Percentiles rank a stretch among this genome's conserved stretches.
Conservation (phyloP, 1,140 invertebrate genomes). For the Rhysida immarginata region DNA sequence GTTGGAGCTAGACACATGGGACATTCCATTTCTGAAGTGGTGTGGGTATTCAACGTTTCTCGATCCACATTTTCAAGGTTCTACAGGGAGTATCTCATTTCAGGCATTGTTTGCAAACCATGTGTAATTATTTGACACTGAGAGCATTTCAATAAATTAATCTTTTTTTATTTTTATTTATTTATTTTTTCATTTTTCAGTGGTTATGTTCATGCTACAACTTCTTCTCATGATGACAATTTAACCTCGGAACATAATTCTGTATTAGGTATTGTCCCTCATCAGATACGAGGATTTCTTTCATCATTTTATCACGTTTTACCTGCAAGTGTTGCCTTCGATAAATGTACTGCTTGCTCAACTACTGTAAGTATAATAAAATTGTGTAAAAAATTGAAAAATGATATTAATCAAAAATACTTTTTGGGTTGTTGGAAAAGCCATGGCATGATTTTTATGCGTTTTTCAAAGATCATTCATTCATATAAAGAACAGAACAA, state of each 20-base stretch:
- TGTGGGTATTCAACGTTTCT: too few relatives aligned
- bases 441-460: too few relatives aligned
- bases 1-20: too few relatives aligned
- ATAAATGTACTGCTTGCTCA: conserved; percentile 85
- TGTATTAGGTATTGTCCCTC: conserved; percentile 69
- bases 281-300: conserved; percentile 84
- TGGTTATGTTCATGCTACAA: conserved; percentile 43
- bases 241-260: conserved; percentile 24
- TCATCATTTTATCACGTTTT: conserved; percentile 59
- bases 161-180: conserved; percentile 2
- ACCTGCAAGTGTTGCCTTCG: conserved; percentile 67
- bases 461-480: too few relatives aligned
- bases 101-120: too few relatives aligned
- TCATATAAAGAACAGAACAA: too few relatives aligned
- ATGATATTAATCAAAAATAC: conserved; percentile 9
- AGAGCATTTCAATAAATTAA: background rate
- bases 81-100: too few relatives aligned
- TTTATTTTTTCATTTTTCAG: conserved; percentile 29
- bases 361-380: conserved; percentile 28
- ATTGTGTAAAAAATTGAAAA: conserved; percentile 4
- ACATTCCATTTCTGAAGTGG: too few relatives aligned
- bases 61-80: too few relatives aligned
- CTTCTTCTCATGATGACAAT: conserved; percentile 27
- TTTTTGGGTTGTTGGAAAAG: too few relatives aligned
- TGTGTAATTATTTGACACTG: too few relatives aligned